Conservation (phyloP, 2,888 invertebrate species). For the Tipula unca region DNA sequence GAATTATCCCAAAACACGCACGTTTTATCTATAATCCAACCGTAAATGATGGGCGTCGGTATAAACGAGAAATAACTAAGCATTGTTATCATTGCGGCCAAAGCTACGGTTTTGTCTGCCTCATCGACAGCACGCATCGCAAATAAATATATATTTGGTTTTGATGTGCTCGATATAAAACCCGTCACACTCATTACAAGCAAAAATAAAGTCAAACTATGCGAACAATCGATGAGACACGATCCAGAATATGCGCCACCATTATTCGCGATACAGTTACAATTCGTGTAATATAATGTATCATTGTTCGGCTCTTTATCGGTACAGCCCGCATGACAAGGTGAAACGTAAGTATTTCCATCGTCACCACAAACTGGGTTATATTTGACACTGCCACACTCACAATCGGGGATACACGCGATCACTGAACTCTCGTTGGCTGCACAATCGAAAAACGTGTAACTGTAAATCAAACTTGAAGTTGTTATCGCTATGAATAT, state of each 20-base stretch:
- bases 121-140: background rate
- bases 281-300: background rate
- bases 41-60: background rate
- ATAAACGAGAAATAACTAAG: background rate
- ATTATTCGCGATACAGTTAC: background rate
- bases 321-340: background rate
- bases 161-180: background rate
- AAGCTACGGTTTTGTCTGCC: background rate
- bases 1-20: background rate
- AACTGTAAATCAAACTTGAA: background rate
- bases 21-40: background rate
- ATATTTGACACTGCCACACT: background rate
- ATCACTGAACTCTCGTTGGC: background rate
- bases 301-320: background rate
- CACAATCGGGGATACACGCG: background rate
- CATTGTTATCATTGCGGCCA: background rate
- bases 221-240: background rate
- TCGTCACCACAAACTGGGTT: constrained; percentile 3
- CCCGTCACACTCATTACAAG: background rate
- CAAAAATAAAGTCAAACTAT: background rate
- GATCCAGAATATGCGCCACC: background rate
- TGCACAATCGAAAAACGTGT: background rate
- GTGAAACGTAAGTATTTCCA: background rate
- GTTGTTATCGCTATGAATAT: background rate
- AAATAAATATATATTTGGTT: background rate